These are phyloP conservation scores for Caenorhabditis macrosperma DNA, from an alignment of 2,888 invertebrate genomes.

Conservation along the genomic window DNA sequence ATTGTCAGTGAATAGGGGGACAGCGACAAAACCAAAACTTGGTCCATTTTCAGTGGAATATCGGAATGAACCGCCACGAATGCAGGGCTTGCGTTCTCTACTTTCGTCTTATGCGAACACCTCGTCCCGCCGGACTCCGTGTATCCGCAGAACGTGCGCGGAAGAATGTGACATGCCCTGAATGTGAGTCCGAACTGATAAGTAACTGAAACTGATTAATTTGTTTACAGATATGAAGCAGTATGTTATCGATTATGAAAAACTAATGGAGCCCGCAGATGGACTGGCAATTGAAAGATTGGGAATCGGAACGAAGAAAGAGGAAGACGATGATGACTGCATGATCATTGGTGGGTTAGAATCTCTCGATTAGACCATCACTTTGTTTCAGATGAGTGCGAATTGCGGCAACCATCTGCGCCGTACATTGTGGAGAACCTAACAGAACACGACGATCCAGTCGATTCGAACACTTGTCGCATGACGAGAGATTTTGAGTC, in stretches of 20 bases:
- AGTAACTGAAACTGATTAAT: background rate
- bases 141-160: background rate
- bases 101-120: constrained; percentile 30
- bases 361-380: background rate
- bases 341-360: constrained; percentile 34
- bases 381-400: constrained; percentile 32
- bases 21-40: background rate
- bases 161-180: constrained; percentile 4
- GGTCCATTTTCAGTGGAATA: constrained; percentile 14
- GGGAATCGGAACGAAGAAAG: background rate
- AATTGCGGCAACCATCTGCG: constrained; percentile 13
- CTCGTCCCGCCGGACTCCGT: constrained; percentile 12
- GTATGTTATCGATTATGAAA: constrained; percentile 4
- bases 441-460: constrained; percentile 9
- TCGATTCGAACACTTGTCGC: constrained; percentile 35
- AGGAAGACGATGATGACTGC: constrained; percentile 32
- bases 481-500: constrained; percentile 27
- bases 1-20: constrained; percentile 1
- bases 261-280: constrained; percentile 3
- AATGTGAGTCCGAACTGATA: constrained; percentile 17
- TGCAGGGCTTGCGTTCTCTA: constrained; percentile 45
- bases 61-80: constrained; percentile 21
- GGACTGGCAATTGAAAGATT: constrained; percentile 24
- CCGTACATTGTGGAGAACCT: background rate
- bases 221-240: constrained; percentile 31